Percentiles rank a stretch among this genome's conserved stretches.
These are phyloP conservation scores for Uromys caudimaculatus DNA, from an alignment of 2,797 vertebrate species.

Conservation along the genomic window DNA sequence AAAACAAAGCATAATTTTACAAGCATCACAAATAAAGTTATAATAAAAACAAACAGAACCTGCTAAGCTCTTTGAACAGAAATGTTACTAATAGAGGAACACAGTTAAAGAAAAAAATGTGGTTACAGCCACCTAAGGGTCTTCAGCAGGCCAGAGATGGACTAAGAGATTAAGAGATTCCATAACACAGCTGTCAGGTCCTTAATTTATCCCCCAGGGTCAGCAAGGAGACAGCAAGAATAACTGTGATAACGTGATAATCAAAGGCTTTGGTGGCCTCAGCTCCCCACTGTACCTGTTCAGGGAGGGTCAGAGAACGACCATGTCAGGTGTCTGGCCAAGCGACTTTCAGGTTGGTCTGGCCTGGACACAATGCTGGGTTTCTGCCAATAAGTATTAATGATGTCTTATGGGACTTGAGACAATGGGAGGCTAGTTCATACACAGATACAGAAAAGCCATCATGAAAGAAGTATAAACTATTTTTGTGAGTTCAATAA, in stretches of 20 bases:
- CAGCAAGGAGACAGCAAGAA: slow-evolving; percentile 11
- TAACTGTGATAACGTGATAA: neutral
- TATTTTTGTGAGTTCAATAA: slow-evolving; percentile 35
- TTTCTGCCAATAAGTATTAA: slow-evolving; percentile 10
- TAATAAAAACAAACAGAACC: neutral
- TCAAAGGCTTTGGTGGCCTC: neutral
- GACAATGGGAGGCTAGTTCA: neutral
- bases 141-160: neutral
- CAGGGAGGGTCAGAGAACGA: neutral
- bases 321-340: neutral
- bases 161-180: slow-evolving; percentile 46
- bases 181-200: neutral
- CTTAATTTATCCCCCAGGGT: neutral
- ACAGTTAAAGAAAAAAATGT: neutral
- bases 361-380: neutral
- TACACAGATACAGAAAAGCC: neutral
- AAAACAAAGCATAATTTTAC: neutral
- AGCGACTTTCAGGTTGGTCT: neutral
- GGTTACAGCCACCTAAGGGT: neutral
- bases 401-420: neutral
- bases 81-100: slow-evolving; percentile 17
- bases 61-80: neutral
- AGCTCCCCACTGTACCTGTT: neutral
- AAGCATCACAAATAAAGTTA: neutral
- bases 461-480: slow-evolving; percentile 2